Base-by-base conservation (phyloP, 2,888 invertebrate genomes). In the Sympetrum striolatum region DNA sequence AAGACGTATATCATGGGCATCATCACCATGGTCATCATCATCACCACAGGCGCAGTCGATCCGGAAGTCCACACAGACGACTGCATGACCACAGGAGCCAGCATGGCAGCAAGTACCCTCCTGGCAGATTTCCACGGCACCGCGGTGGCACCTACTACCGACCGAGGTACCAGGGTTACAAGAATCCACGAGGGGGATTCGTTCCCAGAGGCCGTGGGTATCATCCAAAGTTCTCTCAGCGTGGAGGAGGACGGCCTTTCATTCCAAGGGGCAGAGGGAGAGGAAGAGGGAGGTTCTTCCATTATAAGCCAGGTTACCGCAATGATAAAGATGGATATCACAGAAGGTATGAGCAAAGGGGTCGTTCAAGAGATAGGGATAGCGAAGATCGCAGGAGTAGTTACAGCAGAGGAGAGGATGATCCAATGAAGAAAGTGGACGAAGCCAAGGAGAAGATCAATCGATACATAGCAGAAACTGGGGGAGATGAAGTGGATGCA, bases 81-180 rank as follows among this genome's bases (percentile, higher is more conserved):
- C 92, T 94, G 93, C 86, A 86, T 53, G 93, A 93, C 90, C 93
- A 94, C 58, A 90, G 91, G 81, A 90, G 90, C 31, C 91, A 91
- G 82, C 91, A 92, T 80, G 91, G 91, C 91, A 91, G 91, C 91
- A 92, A 92, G 90, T 92, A 92, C 37, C 82, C 92, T 91, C 64
- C 91, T n/a, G 92, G 92, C 14, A 91, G 92, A 25, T 96, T 95
- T 92, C 92, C 92, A 35, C 95, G 95, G 93, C 96, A 96, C 93
- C 95, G 97, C 90, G 90, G 86, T 22, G 97, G 97, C 91, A 97
- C 97, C 0, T 97, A 97, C 94, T 97, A 97, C 94, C 96, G 97
- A 92, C 97, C 97, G 0, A 95, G 97, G 91, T 97, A 97, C 95
- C 96, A 96, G 93, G 95, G 95, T 35, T 96, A 95, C 94, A 94